These are phyloP conservation scores for Enteromius treurensis DNA, from an alignment of 2,797 vertebrate genomes.

Conservation along the genomic window DNA sequence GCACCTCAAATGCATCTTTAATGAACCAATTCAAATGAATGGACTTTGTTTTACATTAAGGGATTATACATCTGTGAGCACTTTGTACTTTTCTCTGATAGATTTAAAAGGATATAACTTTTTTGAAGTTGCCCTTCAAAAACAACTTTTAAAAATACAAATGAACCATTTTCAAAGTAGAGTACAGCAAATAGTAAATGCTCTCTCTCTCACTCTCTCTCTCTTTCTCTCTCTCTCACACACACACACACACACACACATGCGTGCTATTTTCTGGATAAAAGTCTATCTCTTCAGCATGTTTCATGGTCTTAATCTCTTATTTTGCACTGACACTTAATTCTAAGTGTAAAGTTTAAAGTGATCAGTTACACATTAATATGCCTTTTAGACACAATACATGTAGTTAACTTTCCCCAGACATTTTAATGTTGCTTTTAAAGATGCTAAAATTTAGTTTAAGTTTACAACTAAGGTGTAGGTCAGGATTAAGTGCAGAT, in stretches of 20 bases:
- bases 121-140: constrained; percentile 71
- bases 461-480: background rate
- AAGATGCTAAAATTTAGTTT: background rate
- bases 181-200: constrained; percentile 52
- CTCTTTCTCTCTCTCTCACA: background rate
- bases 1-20: constrained; percentile 64
- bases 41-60: constrained; percentile 61
- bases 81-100: constrained; percentile 66
- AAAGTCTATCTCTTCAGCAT: constrained; percentile 17
- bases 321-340: constrained; percentile 19
- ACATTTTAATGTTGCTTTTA: constrained; percentile 13
- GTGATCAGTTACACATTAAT: constrained; percentile 5
- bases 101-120: constrained; percentile 56
- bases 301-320: constrained; percentile 21
- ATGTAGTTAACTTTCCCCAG: background rate
- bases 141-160: constrained; percentile 67
- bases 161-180: constrained; percentile 61
- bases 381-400: constrained; percentile 11
- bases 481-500: constrained; percentile 16
- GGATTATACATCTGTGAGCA: constrained; percentile 56
- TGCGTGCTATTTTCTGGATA: background rate
- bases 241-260: background rate
- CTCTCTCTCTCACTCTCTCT: background rate
- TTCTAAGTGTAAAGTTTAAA: constrained; percentile 31
- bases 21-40: constrained; percentile 65